Evolutionary conservation across 1,140 invertebrate genomes (phyloP), one percentile per base, ranked within the genome.

Genomic region (Popillia japonica): DNA sequence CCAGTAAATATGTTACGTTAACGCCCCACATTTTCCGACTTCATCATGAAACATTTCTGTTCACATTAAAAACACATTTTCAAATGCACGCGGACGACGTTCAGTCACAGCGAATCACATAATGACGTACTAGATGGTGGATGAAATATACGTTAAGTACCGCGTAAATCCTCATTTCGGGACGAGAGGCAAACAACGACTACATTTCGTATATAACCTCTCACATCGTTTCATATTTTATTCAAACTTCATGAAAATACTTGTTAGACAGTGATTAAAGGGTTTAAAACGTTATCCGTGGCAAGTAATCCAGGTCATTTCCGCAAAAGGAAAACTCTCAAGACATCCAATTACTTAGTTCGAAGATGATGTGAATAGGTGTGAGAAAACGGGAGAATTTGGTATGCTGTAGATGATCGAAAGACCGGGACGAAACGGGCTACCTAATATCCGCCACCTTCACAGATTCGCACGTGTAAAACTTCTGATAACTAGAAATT

Each of bases 31-130:
- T 14, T 48, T 48, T 7, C 17, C 48, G 17, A 55, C 48, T 2
- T 6, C 14, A 55, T 17, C 48, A n/a, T 55, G 17, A 55, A 55
- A 55, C n/a, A 55, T 14, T 6, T 55, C 17, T 17, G 48, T 2
- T 6, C 48, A 17, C 48, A 55, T 55, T 55, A 55, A 55, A 55
- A 55, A 55, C 48, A 55, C 48, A 55, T 55, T 55, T n/a, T 55
- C 48, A 14, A 34, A 55, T n/a, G 2, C 11, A 55, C 17, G 48
- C 48, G 27, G 27, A 34, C 48, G 17, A 17, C 14, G 4, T 55
- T 17, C 48, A n/a, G 48, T 20, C 48, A 17, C 2, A 2, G 48
- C 48, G 48, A 17, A 55, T 55, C 48, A 3, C 48, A 6, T 55
- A 55, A 55, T 17, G 48, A 55, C 11, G 17, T 17, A 14, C 2